A percentile compares a stretch with the other conserved stretches of the same genome.
Evolutionary conservation across 2,797 vertebrate genomes (phyloP).

Genomic region (Gallinago stenura): DNA sequence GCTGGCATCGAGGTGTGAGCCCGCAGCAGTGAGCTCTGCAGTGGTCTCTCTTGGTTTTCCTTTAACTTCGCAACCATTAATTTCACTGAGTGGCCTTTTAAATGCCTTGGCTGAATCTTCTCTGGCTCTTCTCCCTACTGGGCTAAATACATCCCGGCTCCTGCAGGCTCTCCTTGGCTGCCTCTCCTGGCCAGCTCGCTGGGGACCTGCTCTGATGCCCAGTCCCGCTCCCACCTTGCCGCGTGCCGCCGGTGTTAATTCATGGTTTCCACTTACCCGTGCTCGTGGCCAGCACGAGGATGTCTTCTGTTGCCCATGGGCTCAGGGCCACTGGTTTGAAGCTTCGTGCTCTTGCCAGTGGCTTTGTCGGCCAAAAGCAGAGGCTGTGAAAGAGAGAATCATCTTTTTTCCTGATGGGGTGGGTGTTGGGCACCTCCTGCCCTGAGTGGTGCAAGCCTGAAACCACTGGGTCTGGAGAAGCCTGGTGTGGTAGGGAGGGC

Average conservation of each 20-base stretch:
- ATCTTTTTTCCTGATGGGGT: not conserved
- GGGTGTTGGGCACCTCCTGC: rapidly evolving
- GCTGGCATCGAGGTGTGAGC: not conserved
- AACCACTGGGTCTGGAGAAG: not conserved
- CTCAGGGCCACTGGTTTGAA: not conserved
- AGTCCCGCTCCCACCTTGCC: not conserved
- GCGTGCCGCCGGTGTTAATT: rapidly evolving
- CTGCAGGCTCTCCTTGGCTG: not conserved
- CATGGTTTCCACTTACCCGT: not conserved
- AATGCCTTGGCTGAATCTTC: not conserved
- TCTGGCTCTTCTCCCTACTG: not conserved
- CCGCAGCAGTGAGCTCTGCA: not conserved
- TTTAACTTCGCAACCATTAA: slow-evolving; percentile 11
- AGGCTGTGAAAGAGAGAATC: not conserved
- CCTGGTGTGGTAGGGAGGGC: not conserved
- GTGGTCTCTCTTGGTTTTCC: not conserved
- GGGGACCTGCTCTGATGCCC: not conserved
- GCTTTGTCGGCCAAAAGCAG: not conserved
- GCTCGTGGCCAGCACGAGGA: not conserved
- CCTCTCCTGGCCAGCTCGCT: not conserved
- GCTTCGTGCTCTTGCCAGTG: not conserved
- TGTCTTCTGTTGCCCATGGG: not conserved
- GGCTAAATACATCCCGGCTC: not conserved
- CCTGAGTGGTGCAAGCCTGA: not conserved
- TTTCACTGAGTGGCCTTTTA: slow-evolving; percentile 36